These are phyloP conservation scores for Saturnia pavonia DNA, from an alignment of 2,888 invertebrate genomes.

Conservation along the genomic window DNA sequence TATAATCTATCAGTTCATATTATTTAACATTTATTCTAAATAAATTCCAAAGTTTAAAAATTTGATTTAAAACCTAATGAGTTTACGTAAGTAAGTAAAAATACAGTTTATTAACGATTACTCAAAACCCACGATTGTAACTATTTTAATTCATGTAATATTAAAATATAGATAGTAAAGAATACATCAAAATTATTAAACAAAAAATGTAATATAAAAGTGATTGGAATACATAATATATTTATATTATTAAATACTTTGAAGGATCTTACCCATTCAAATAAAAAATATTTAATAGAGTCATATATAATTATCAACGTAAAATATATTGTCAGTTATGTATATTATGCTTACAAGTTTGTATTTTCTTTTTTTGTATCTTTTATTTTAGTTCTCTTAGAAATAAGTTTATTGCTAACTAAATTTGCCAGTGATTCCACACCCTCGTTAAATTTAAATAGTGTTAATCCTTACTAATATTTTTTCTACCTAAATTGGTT, in stretches of 20 bases:
- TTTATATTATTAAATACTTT: neutral
- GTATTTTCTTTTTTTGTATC: no score
- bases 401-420: neutral
- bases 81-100: neutral
- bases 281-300: neutral
- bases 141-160: neutral
- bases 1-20: constrained; percentile 9
- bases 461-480: no score
- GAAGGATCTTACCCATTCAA: neutral
- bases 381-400: no score
- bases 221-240: neutral
- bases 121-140: neutral
- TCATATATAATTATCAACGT: neutral
- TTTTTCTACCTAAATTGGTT: no score
- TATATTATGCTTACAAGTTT: neutral
- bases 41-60: neutral
- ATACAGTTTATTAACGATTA: neutral
- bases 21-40: neutral
- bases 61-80: neutral
- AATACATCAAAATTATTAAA: neutral
- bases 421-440: neutral
- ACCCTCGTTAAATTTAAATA: neutral
- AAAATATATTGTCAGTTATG: neutral
- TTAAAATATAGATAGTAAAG: neutral
- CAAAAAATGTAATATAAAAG: neutral